A percentile compares a stretch with the other conserved stretches of the same genome.
These are phyloP conservation scores for Pristionchus entomophagus DNA, from an alignment of 2,888 invertebrate species.

Conservation along the genomic window DNA sequence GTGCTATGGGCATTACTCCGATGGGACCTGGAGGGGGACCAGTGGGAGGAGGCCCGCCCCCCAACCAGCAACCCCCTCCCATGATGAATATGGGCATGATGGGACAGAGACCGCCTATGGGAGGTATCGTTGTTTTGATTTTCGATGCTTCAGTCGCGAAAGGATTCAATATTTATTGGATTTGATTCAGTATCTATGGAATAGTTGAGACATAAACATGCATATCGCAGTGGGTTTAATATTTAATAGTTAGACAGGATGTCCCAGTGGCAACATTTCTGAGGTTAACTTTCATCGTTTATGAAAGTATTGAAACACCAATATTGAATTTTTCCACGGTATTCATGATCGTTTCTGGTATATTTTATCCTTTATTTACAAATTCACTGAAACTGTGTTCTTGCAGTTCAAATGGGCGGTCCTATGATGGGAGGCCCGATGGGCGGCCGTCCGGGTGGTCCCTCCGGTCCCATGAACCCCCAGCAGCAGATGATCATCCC, in stretches of 20 bases:
- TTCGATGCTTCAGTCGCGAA: too few species aligned
- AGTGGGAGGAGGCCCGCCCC: not conserved
- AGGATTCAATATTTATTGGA: too few species aligned
- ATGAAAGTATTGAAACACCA: too few species aligned
- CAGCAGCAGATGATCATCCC: conserved; percentile 22
- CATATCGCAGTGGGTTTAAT: not conserved
- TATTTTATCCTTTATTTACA: too few species aligned
- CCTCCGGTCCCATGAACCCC: not conserved
- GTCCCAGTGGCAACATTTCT: not conserved
- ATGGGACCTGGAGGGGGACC: conserved; percentile 36
- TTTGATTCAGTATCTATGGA: too few species aligned
- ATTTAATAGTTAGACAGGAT: not conserved
- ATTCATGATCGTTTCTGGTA: too few species aligned
- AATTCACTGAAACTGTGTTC: not conserved
- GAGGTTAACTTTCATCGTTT: not conserved
- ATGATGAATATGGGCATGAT: conserved; percentile 46
- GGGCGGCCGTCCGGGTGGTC: not conserved
- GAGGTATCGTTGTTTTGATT: not conserved
- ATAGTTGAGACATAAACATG: too few species aligned
- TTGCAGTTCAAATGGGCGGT: conserved; percentile 22
- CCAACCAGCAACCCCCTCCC: not conserved
- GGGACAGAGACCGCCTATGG: conserved; percentile 43
- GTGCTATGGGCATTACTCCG: conserved; percentile 48
- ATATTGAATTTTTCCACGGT: too few species aligned
- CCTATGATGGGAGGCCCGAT: conserved; percentile 18